Conservation (phyloP, 2,888 invertebrate species). For the Drosophila maculinotata region DNA sequence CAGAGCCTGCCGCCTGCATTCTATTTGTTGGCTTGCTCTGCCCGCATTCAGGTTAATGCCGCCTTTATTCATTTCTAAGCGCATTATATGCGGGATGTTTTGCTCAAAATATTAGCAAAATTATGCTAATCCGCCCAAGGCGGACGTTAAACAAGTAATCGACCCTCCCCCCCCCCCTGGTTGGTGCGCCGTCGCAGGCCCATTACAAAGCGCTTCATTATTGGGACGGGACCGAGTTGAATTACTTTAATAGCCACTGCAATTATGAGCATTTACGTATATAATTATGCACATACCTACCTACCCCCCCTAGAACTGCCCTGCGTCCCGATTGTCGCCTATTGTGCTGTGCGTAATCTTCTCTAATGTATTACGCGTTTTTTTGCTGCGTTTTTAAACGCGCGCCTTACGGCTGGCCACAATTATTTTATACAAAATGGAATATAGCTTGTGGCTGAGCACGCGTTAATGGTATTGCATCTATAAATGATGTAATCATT, state of each 20-base stretch:
- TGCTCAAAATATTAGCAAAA: constrained; percentile 64
- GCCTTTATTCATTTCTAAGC: constrained; percentile 73
- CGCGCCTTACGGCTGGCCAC: constrained; percentile 22
- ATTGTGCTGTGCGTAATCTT: constrained; percentile 19
- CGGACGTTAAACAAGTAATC: constrained; percentile 31
- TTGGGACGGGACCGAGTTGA: constrained; percentile 36
- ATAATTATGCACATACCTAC: constrained; percentile 23
- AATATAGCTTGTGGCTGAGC: constrained; percentile 6
- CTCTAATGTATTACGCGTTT: constrained; percentile 25
- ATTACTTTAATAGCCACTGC: constrained; percentile 70
- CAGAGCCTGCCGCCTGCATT: constrained; percentile 27
- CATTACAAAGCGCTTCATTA: constrained; percentile 38
- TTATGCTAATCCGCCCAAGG: constrained; percentile 63
- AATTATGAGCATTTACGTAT: constrained; percentile 48
- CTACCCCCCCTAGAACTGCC: constrained; percentile 1
- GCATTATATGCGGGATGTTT: constrained; percentile 60
- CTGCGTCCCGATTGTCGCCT: constrained; percentile 13
- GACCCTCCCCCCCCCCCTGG: constrained; percentile 9
- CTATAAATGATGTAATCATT: background rate
- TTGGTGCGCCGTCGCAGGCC: constrained; percentile 8
- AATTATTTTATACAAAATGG: constrained; percentile 1
- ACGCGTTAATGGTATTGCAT: background rate
- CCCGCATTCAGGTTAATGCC: constrained; percentile 68
- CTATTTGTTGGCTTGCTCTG: constrained; percentile 18
- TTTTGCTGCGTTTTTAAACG: constrained; percentile 33